Evolutionary conservation across 1,140 invertebrate genomes (phyloP), one percentile per base, ranked within the genome.

Genomic region (Lucilia sericata): DNA sequence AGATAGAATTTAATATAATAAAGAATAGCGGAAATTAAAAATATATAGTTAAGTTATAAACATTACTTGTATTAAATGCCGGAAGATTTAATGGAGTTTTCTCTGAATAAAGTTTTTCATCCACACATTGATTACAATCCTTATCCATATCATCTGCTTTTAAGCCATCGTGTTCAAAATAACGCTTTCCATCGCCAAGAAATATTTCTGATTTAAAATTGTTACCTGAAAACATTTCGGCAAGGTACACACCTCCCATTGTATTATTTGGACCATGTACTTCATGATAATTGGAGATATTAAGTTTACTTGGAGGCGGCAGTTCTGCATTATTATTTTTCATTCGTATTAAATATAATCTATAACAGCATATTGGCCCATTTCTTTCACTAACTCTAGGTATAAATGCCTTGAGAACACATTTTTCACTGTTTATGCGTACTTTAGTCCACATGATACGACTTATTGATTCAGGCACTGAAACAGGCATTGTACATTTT

Each of bases 351-450:
- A 97, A 91, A 91, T 96, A 96, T 74, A 97, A 92, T 87, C 96
- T 93, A 89, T 96, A 96, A 86, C 96, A 97, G 91, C 96, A 97
- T 86, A 98, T 97, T 7, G 95, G 94, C 13, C 96, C 97, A 89
- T 97, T 97, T 84, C 96, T 92, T 88, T 97, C 96, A 0, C 95
- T 95, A 17, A 97, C 93, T 85, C 95, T 92, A 0, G 96, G 95
- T 74, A 97, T 89, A 85, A 93, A 93, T 17, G 96, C 88, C 86
- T 95, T 95, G 82, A 96, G 94, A 75, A 96, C 91, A 90, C 94
- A 95, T 86, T 92, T 93, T 21, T 93, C 94, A 70, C 94, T 92
- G 75, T 93, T 93, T 81, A 94, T 91, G 60, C 93, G 92, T 70
- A 96, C 92, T 91, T 96, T 96, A 19, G 93, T 92, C 96, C 96